Conservation (phyloP, 2,113 vertebrate species). For the Cynopterus brachyotis region DNA sequence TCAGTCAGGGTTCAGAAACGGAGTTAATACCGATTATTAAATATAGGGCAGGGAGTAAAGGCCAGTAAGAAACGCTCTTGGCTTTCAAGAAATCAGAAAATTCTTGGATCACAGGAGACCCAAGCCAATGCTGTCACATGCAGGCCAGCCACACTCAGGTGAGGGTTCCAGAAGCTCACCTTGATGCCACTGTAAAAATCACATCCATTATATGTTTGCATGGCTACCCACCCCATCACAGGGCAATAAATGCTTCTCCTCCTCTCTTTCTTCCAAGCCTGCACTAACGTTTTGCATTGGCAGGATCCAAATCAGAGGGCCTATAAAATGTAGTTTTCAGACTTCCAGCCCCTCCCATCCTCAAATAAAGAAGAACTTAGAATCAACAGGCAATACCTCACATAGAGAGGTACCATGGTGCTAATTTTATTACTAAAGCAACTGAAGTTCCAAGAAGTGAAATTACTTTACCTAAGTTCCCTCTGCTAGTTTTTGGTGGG, state of each 20-base stretch:
- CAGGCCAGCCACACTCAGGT: not conserved
- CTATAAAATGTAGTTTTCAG: not conserved
- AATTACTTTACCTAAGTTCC: not conserved
- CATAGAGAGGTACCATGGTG: not conserved
- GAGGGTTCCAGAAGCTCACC: not conserved
- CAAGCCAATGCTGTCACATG: not conserved
- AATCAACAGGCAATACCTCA: not conserved
- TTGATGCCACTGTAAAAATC: not conserved
- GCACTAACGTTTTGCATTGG: not conserved
- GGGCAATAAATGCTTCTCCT: not conserved
- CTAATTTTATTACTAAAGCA: not conserved
- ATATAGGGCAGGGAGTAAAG: not conserved
- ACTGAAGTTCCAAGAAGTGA: not conserved
- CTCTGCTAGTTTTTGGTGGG: not conserved
- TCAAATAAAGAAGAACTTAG: not conserved
- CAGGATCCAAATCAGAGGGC: not conserved
- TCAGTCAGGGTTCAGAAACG: not conserved
- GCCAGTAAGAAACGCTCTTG: not conserved
- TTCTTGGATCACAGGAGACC: not conserved
- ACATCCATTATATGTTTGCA: rapidly evolving
- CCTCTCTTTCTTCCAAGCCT: not conserved
- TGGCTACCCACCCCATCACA: not conserved
- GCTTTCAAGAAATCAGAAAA: not conserved
- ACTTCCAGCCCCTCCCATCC: not conserved
- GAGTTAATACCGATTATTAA: not conserved